These are phyloP conservation scores for Tetragonisca angustula DNA, from an alignment of 2,888 invertebrate species.

Conservation along the genomic window DNA sequence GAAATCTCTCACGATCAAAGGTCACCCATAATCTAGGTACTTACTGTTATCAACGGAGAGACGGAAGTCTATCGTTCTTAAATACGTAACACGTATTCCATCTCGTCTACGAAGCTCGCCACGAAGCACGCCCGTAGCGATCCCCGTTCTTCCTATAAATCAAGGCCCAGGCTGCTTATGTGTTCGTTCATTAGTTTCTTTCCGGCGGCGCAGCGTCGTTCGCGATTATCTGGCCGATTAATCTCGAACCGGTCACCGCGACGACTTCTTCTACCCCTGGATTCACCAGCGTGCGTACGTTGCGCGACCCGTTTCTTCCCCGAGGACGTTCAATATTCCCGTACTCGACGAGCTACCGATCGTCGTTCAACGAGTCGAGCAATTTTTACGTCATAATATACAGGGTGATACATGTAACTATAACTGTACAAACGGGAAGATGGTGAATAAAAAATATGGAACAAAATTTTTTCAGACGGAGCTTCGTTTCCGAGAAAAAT, in stretches of 20 bases:
- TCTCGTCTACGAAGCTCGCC: slow-evolving; percentile 3
- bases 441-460: too few relatives aligned
- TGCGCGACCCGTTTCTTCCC: slow-evolving; percentile 23
- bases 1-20: slow-evolving; percentile 57
- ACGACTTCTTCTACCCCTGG: slow-evolving; percentile 36
- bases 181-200: slow-evolving; percentile 70
- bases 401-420: too few relatives aligned
- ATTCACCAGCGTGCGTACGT: slow-evolving; percentile 2
- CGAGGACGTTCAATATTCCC: slow-evolving; percentile 22
- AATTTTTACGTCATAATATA: neutral
- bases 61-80: slow-evolving; percentile 24
- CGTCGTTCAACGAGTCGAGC: neutral
- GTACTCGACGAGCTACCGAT: slow-evolving; percentile 22
- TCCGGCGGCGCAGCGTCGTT: slow-evolving; percentile 62
- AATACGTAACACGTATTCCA: slow-evolving; percentile 17
- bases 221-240: slow-evolving; percentile 70
- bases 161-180: slow-evolving; percentile 57
- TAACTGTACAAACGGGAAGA: too few relatives aligned
- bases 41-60: slow-evolving; percentile 49
- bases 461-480: too few relatives aligned
- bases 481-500: too few relatives aligned
- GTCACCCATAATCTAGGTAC: slow-evolving; percentile 50
- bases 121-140: slow-evolving; percentile 36
- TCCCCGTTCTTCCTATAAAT: slow-evolving; percentile 67
- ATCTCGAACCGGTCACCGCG: slow-evolving; percentile 63